Evolutionary conservation across 2,888 invertebrate species (phyloP).

Genomic region (Rotaria magnacalcarata): DNA sequence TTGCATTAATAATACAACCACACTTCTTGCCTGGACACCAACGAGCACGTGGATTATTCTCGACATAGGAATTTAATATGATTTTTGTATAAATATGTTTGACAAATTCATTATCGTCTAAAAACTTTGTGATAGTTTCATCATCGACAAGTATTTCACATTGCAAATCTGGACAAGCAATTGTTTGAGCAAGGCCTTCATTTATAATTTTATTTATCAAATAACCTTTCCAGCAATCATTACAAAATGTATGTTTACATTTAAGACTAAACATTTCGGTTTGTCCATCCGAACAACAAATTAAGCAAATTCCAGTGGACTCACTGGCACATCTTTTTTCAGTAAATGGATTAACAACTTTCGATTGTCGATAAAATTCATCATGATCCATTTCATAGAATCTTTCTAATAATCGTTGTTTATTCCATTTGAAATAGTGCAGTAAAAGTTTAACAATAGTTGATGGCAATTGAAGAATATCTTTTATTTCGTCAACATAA

Average conservation of each 20-base stretch:
- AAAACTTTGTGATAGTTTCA: neutral
- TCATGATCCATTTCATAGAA: slow-evolving; percentile 6
- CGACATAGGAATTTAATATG: neutral
- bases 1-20: slow-evolving; percentile 63
- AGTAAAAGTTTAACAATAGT: neutral
- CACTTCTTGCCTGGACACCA: slow-evolving; percentile 79
- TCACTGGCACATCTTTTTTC: neutral
- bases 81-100: slow-evolving; percentile 2
- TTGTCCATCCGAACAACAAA: slow-evolving; percentile 27
- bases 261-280: slow-evolving; percentile 75
- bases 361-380: neutral
- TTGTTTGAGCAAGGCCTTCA: slow-evolving; percentile 21
- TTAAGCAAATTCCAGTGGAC: neutral
- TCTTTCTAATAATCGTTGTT: neutral
- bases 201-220: slow-evolving; percentile 54
- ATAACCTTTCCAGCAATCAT: slow-evolving; percentile 90
- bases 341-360: neutral
- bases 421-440: slow-evolving; percentile 9
- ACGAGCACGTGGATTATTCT: slow-evolving; percentile 15
- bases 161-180: neutral
- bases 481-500: slow-evolving; percentile 24
- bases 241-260: slow-evolving; percentile 88
- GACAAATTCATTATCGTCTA: neutral
- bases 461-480: neutral
- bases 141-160: slow-evolving; percentile 29